Evolutionary conservation across 1,140 invertebrate genomes (phyloP), one percentile per base, ranked within the genome.

Genomic region (Ruditapes philippinarum): DNA sequence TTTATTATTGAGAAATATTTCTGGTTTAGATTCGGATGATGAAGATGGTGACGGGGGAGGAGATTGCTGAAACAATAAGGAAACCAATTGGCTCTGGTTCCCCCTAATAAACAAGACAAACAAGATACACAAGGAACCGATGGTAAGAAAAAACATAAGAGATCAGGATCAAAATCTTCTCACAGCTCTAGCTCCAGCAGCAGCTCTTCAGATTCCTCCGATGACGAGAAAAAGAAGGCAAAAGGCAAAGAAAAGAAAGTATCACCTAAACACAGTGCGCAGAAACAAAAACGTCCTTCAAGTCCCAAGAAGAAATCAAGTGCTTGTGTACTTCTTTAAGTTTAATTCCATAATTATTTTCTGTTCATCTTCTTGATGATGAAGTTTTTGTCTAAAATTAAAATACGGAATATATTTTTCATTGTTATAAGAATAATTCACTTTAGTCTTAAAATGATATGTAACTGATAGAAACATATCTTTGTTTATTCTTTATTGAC

Each of bases 291-390:
- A 73, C 68, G 49, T n/a, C 22, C n/a, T 31, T 51, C 68, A 7
- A 57, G 74, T 31, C 38, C 49, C 17, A 57, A 68, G 57, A 89
- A 89, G 51, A 90, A 90, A 36, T 80, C 90, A n/a, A 84, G 79
- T 40, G 76, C 90, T 31, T 91, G 90, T 89, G 82, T 89, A 22
- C 79, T 91, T 22, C 73, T 91, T 9, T 91, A 89, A 86, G 57
- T 17, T 49, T 28, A 57, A 7, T 7, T 7, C 42, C 42, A n/a
- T n/a, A n/a, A n/a, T n/a, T n/a, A n/a, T n/a, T n/a, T n/a, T n/a
- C n/a, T n/a, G n/a, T n/a, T n/a, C n/a, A n/a, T n/a, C n/a, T n/a
- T n/a, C n/a, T n/a, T n/a, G n/a, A n/a, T n/a, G n/a, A n/a, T n/a
- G n/a, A n/a, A n/a, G n/a, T n/a, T n/a, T n/a, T n/a, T n/a, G n/a